A percentile compares a stretch with the other conserved stretches of the same genome.
These are phyloP conservation scores for Apodemia hepburni DNA, from an alignment of 2,888 invertebrate genomes.

Conservation along the genomic window DNA sequence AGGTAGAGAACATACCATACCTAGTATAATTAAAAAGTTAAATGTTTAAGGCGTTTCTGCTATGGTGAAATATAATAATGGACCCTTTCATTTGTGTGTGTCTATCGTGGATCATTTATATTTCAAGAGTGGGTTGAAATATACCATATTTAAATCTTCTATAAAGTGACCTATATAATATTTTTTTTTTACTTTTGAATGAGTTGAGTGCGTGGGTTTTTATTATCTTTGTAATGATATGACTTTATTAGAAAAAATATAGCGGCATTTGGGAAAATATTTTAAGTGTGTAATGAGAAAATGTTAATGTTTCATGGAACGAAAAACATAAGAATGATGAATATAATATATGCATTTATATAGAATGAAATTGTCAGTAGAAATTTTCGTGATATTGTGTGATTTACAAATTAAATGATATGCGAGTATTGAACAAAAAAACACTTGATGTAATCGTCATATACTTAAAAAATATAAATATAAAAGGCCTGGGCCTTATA, in stretches of 20 bases:
- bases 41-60: slow-evolving; percentile 16
- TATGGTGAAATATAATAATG: neutral
- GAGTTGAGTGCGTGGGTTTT: slow-evolving; percentile 1
- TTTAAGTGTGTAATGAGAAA: neutral
- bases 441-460: slow-evolving; percentile 64
- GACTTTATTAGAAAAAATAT: slow-evolving; percentile 1
- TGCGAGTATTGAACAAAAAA: slow-evolving; percentile 36
- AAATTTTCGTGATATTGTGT: slow-evolving; percentile 33
- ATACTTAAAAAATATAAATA: slow-evolving; percentile 41
- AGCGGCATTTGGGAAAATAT: neutral
- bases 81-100: slow-evolving; percentile 14
- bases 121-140: neutral
- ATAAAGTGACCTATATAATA: neutral
- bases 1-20: slow-evolving; percentile 40
- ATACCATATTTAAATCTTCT: neutral
- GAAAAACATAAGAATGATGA: neutral
- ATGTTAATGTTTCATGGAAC: neutral
- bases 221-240: slow-evolving; percentile 9
- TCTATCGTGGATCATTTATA: neutral
- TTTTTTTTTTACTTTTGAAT: neutral
- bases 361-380: slow-evolving; percentile 11
- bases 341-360: neutral
- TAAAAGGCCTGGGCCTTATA: slow-evolving; percentile 27
- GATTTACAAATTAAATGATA: slow-evolving; percentile 35
- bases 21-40: slow-evolving; percentile 17